Evolutionary conservation across 1,140 invertebrate genomes (phyloP), one percentile per base, ranked within the genome.

Genomic region (Sitobion miscanthi): DNA sequence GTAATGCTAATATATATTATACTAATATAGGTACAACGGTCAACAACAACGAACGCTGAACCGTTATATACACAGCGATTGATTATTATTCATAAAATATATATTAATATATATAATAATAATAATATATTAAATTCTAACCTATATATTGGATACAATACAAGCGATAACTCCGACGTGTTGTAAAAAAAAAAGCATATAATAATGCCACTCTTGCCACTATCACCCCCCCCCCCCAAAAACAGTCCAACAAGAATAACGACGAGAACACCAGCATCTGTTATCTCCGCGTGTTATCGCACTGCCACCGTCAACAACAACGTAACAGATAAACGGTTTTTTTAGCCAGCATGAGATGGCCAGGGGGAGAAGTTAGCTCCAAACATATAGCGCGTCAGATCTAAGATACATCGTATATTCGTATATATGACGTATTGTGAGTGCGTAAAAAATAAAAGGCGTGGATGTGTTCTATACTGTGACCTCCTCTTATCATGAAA

Each of bases 401-500:
- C 62, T 49, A 82, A 42, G 17, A 90, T 62, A 21, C 14, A 90
- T 89, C 52, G 42, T 45, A 69, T n/a, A 54, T 21, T 49, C 7
- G 45, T 47, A 9, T 47, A 9, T 47, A 86, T 4, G n/a, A n/a
- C 45, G 85, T 86, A 47, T 87, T 25, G 30, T 47, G 2, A 9
- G 82, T 23, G 42, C 14, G 17, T 87, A 87, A 87, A n/a, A 49
- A 87, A 49, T 88, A 89, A 54, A 89, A 89, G 17, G 3, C 23
- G 6, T 25, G 57, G 25, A 69, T n/a, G 35, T 69, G 42, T 91
- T 77, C 30, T 38, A 30, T 52, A 52, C 14, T 52, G 20, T 35
- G 87, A 89, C 49, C 87, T 86, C 42, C 20, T 91, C 57, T n/a
- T 47, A 91, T 91, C 90, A 14, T 21, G 30, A 82, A 77, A 77